Evolutionary conservation across 2,113 vertebrate species (phyloP).

Genomic region (Silurus meridionalis): DNA sequence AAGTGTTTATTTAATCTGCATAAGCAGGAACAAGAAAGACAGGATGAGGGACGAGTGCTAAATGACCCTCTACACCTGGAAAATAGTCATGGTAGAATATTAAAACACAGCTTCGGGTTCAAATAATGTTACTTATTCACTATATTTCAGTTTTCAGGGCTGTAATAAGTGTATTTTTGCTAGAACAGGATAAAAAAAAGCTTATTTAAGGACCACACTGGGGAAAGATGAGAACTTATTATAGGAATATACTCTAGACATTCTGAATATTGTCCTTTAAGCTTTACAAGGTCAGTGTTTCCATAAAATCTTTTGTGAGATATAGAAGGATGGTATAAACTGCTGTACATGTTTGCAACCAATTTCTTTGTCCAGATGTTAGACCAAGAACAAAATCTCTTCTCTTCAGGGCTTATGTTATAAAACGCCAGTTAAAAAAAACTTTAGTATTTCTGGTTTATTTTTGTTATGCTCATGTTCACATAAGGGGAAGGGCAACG

Average conservation of each 20-base stretch:
- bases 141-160: background rate
- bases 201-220: background rate
- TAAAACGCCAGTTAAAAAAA: background rate
- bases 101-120: no score
- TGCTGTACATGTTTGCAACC: background rate
- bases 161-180: background rate
- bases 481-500: background rate
- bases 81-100: background rate
- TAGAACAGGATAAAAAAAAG: background rate
- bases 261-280: background rate
- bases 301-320: background rate
- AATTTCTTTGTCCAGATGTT: background rate
- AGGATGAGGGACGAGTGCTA: background rate
- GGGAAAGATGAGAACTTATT: no score
- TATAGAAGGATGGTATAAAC: background rate
- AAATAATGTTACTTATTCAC: background rate
- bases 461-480: background rate
- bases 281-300: conserved; percentile 3
- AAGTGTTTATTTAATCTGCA: conserved; percentile 41
- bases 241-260: background rate
- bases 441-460: no score
- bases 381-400: background rate
- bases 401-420: background rate
- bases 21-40: background rate
- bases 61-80: conserved; percentile 6